A percentile compares a stretch with the other conserved stretches of the same genome.
Evolutionary conservation across 2,113 vertebrate genomes (phyloP).

Genomic region (Coracopsis vasa): DNA sequence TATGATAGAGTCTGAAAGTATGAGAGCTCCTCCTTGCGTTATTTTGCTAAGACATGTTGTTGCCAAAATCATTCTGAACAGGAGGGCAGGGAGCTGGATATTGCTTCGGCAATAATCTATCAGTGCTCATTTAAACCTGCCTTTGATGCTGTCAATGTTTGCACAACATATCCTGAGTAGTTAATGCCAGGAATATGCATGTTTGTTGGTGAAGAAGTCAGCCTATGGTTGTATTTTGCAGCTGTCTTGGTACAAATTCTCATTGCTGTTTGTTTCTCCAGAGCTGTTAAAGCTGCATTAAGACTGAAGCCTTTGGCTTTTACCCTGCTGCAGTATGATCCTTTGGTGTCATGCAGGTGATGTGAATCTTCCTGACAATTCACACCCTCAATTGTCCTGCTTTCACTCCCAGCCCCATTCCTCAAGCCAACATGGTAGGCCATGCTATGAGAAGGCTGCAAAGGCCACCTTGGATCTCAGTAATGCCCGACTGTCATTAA

Average conservation of each 20-base stretch:
- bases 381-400: fast-evolving
- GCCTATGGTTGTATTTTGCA: neutral
- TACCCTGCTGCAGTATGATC: neutral
- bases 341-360: neutral
- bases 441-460: neutral
- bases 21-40: neutral
- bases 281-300: neutral
- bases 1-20: neutral
- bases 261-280: neutral
- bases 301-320: neutral
- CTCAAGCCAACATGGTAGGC: neutral
- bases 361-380: neutral
- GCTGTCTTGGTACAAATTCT: neutral
- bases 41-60: neutral
- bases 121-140: neutral
- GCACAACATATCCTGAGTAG: neutral
- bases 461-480: neutral
- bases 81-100: neutral
- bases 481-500: neutral
- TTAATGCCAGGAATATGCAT: fast-evolving
- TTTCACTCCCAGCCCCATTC: neutral
- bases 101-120: neutral
- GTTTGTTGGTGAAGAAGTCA: neutral
- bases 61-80: neutral
- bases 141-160: neutral